A percentile compares a stretch with the other conserved stretches of the same genome.
Conservation (phyloP, 2,888 invertebrate genomes). For the Trissolcus japonicus region DNA sequence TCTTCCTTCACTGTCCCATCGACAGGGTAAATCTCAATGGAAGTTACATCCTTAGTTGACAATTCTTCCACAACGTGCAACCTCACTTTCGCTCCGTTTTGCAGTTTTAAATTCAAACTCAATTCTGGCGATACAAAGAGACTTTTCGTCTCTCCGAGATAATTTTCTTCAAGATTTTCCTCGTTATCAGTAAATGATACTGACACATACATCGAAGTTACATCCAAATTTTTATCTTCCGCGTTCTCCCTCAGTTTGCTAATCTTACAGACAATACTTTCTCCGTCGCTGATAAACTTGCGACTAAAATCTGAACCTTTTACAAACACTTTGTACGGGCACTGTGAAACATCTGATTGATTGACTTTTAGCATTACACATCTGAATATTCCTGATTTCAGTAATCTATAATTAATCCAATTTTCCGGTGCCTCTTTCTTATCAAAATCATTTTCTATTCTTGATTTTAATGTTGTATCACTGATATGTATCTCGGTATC, state of each 20-base stretch:
- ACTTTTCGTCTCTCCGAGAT: conserved; percentile 62
- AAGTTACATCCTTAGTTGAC: conserved; percentile 74
- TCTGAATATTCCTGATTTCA: not conserved
- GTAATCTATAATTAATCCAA: not conserved
- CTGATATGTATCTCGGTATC: conserved; percentile 78
- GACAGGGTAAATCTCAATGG: conserved; percentile 77
- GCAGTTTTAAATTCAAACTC: conserved; percentile 78
- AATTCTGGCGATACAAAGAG: conserved; percentile 79
- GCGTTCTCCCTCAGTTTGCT: conserved; percentile 62
- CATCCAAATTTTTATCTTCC: conserved; percentile 5
- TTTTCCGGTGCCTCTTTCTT: not conserved
- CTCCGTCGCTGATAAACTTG: not conserved
- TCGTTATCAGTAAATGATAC: no score
- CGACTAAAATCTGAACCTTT: conserved; percentile 60
- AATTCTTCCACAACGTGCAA: conserved; percentile 70
- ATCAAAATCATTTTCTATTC: not conserved
- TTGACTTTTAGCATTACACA: not conserved
- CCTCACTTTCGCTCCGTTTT: conserved; percentile 79
- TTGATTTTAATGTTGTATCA: conserved; percentile 15
- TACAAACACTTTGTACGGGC: conserved; percentile 1
- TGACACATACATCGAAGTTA: not conserved
- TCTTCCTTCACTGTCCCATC: conserved; percentile 60
- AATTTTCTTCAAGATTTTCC: not conserved
- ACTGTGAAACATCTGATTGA: not conserved
- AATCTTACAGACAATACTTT: conserved; percentile 62